Evolutionary conservation across 2,797 vertebrate species (phyloP).

Genomic region (Carcharodon carcharias): DNA sequence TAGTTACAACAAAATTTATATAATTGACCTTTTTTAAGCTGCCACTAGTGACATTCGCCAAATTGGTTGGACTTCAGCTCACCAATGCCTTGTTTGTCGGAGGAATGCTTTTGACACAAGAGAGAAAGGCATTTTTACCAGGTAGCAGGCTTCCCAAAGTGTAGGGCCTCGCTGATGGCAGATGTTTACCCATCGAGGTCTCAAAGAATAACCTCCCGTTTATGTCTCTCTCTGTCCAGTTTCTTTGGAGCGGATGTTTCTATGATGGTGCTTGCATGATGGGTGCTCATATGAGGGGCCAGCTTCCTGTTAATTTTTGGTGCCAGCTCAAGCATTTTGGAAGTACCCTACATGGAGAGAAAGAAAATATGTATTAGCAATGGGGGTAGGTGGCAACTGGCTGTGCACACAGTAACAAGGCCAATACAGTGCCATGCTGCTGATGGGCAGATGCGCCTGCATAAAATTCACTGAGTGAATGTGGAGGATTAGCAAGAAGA

Average conservation of each 20-base stretch:
- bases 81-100: not conserved
- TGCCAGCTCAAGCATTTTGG: not conserved
- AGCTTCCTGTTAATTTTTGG: not conserved
- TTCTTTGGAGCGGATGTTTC: not conserved
- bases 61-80: not conserved
- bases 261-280: not conserved
- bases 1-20: not conserved
- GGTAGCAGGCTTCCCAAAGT: not conserved
- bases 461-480: not conserved
- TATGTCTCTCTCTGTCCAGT: not conserved
- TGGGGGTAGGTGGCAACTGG: not conserved
- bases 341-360: not conserved
- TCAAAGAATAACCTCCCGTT: not conserved
- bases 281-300: not conserved
- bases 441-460: not conserved
- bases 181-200: not conserved
- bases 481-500: not conserved
- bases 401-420: not conserved
- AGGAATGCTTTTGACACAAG: not conserved
- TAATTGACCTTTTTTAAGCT: not conserved
- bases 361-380: not conserved
- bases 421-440: not conserved
- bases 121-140: not conserved
- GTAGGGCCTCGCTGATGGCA: not conserved
- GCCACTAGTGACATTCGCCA: not conserved